Conservation (phyloP, 2,888 invertebrate genomes). For the Hypercompe scribonia region DNA sequence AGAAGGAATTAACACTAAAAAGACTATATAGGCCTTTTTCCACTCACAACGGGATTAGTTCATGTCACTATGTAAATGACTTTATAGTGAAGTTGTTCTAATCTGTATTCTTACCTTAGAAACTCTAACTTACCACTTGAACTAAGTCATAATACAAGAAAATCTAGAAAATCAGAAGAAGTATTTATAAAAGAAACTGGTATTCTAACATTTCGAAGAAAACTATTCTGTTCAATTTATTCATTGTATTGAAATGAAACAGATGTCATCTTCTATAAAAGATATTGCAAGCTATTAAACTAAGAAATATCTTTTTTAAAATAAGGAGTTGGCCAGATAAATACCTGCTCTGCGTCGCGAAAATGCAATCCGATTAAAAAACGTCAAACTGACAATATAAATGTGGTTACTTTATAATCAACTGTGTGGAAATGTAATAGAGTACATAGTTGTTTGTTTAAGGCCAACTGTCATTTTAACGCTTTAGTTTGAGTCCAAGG, state of each 20-base stretch:
- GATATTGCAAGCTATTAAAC: conserved; percentile 17
- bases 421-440: conserved; percentile 23
- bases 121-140: background rate
- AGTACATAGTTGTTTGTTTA: conserved; percentile 32
- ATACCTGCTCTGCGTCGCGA: conserved; percentile 54
- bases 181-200: background rate
- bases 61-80: no score
- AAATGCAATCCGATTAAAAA: conserved; percentile 66
- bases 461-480: conserved; percentile 48
- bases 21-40: no score
- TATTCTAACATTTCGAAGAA: background rate
- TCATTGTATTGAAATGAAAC: conserved; percentile 12
- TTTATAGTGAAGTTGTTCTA: no score
- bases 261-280: conserved; percentile 22
- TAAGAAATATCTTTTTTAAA: conserved; percentile 34
- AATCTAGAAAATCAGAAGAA: background rate
- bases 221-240: background rate
- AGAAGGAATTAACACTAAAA: no score
- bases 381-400: conserved; percentile 32
- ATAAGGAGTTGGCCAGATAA: conserved; percentile 50
- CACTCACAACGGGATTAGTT: no score
- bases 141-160: background rate
- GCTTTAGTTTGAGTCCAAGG: conserved; percentile 60
- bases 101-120: background rate
- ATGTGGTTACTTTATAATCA: conserved; percentile 18